phyloP scores from a whole-genome alignment of 2,888 invertebrate genomes.

The Mongoloraphidia duomilia region DNA sequence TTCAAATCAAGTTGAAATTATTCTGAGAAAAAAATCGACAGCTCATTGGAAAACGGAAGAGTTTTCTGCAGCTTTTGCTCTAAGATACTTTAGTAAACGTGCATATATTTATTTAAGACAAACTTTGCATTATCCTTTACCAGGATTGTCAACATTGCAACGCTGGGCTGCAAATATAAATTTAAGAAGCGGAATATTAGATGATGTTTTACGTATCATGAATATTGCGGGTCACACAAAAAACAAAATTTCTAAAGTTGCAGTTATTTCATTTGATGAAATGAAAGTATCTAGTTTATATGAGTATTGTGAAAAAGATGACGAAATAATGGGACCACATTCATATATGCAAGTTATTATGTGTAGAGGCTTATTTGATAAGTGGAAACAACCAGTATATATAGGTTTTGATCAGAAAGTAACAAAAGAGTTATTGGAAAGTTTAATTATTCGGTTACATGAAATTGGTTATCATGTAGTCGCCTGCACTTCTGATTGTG shows the following conservation, averaged over 20 bases:
- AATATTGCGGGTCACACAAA: slow-evolving; percentile 8
- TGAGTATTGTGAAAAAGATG: slow-evolving; percentile 12
- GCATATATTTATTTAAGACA: slow-evolving; percentile 12
- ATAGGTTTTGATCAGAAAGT: slow-evolving; percentile 16
- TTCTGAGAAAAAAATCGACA: background rate
- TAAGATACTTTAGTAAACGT: slow-evolving; percentile 13
- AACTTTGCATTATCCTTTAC: slow-evolving; percentile 15
- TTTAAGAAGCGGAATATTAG: slow-evolving; percentile 10
- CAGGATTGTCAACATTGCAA: slow-evolving; percentile 10
- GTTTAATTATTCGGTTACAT: slow-evolving; percentile 13
- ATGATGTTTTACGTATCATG: slow-evolving; percentile 10
- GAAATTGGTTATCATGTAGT: slow-evolving; percentile 17
- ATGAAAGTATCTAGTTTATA: slow-evolving; percentile 11
- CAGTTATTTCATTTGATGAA: slow-evolving; percentile 12
- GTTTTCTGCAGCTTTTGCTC: slow-evolving; percentile 11
- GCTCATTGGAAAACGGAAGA: slow-evolving; percentile 8
- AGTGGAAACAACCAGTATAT: slow-evolving; percentile 18
- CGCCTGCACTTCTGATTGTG: slow-evolving; percentile 18
- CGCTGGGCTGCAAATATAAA: slow-evolving; percentile 13
- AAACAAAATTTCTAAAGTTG: slow-evolving; percentile 4
- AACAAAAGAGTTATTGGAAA: slow-evolving; percentile 12
- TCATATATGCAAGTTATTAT: slow-evolving; percentile 15
- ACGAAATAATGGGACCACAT: slow-evolving; percentile 14
- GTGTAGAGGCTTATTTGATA: slow-evolving; percentile 13
- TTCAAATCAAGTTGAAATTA: slow-evolving; percentile 1